These are phyloP conservation scores for Dendrophyllia cribrosa DNA, from an alignment of 64 coral and sea anemone species.

Conservation along the genomic window DNA sequence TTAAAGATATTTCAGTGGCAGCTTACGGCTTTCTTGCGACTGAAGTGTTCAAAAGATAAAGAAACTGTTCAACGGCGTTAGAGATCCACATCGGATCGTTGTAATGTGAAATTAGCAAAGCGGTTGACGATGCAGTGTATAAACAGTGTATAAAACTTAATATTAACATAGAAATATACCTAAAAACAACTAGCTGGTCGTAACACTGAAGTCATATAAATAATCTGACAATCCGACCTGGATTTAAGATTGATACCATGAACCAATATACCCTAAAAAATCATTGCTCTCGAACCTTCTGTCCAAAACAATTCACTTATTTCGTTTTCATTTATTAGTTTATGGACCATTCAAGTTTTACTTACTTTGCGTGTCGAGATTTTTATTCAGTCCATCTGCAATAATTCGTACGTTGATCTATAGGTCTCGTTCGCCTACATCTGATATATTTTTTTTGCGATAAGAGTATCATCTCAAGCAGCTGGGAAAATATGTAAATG, in stretches of 20 bases:
- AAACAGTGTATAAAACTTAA: too few relatives aligned
- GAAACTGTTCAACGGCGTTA: background rate
- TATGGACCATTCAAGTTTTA: background rate
- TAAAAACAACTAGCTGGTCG: too few relatives aligned
- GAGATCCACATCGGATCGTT: background rate
- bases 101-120: background rate
- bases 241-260: background rate
- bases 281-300: background rate
- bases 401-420: background rate
- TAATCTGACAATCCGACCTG: background rate
- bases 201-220: background rate
- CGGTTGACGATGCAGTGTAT: background rate
- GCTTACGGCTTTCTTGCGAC: background rate
- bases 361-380: background rate
- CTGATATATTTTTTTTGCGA: background rate
- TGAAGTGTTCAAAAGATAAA: background rate
- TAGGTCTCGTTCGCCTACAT: background rate
- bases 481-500: slow-evolving; percentile 40
- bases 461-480: background rate
- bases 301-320: background rate
- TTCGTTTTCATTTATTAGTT: background rate
- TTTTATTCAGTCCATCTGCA: background rate
- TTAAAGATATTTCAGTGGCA: background rate
- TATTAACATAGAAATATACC: too few relatives aligned
- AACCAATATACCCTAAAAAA: background rate